Percentiles rank a stretch among this genome's conserved stretches.
Evolutionary conservation across 2,797 vertebrate genomes (phyloP).

Genomic region (Acanthiza pusilla): DNA sequence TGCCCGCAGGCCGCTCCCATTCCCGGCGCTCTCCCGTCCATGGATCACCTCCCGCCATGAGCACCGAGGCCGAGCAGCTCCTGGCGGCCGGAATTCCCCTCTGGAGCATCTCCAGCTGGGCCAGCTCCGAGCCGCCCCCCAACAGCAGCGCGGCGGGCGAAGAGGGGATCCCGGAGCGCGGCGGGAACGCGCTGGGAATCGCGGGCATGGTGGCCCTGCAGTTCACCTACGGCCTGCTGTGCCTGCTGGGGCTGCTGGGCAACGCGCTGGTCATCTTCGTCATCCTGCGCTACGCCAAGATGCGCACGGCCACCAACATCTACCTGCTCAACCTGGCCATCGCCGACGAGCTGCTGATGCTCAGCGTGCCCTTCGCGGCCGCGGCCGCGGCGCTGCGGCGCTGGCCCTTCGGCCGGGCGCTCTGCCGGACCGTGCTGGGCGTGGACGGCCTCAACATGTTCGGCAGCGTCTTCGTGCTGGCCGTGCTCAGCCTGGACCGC

Average conservation of each 20-base stretch:
- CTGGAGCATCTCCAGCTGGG: conserved; percentile 36
- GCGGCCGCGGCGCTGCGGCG: conserved; percentile 84
- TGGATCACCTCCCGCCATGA: conserved; percentile 37
- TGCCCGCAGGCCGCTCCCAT: not conserved
- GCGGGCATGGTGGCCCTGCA: conserved; percentile 42
- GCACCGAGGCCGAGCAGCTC: not conserved
- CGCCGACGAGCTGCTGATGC: conserved; percentile 88
- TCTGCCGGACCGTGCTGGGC: conserved; percentile 87
- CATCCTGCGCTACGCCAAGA: conserved; percentile 87
- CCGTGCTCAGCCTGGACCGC: conserved; percentile 87
- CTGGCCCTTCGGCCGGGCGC: conserved; percentile 86
- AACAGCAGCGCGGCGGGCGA: not conserved
- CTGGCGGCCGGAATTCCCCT: not conserved
- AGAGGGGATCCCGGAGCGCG: not conserved
- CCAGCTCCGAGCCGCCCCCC: not conserved
- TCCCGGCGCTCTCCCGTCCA: not conserved
- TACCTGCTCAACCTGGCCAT: conserved; percentile 89
- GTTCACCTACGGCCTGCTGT: conserved; percentile 85
- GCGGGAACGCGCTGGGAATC: not conserved
- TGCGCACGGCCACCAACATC: conserved; percentile 91
- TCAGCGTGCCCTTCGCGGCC: conserved; percentile 86
- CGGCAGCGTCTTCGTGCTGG: conserved; percentile 88
- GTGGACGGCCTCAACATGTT: conserved; percentile 91
- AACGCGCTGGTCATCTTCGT: conserved; percentile 91
- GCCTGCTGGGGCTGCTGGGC: conserved; percentile 85